Conservation (phyloP, 2,888 invertebrate genomes). For the Drosophila bunnanda region DNA sequence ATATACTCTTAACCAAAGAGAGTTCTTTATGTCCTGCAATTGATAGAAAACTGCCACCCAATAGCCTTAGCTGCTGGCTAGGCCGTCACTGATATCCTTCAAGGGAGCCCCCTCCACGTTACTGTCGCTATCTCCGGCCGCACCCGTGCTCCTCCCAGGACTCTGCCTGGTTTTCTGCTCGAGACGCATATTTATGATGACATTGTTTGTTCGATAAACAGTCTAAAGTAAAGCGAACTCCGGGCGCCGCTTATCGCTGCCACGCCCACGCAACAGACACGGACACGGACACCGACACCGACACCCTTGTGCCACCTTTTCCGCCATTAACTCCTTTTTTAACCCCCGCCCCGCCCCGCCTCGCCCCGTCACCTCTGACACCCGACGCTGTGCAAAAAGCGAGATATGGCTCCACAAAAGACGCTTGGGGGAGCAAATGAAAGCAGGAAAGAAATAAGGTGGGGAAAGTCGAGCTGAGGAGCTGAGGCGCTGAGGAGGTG, state of each 20-base stretch:
- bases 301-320: slow-evolving; percentile 5
- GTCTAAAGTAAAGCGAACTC: slow-evolving; percentile 63
- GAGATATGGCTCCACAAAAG: slow-evolving; percentile 25
- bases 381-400: slow-evolving; percentile 12
- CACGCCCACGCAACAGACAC: slow-evolving; percentile 52
- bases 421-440: slow-evolving; percentile 7
- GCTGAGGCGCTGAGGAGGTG: too few relatives aligned
- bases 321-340: slow-evolving; percentile 19
- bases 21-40: background rate
- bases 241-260: slow-evolving; percentile 37
- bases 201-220: slow-evolving; percentile 81
- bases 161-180: slow-evolving; percentile 15
- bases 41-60: background rate
- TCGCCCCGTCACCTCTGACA: background rate
- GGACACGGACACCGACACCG: slow-evolving; percentile 13
- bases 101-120: background rate
- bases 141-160: slow-evolving; percentile 9
- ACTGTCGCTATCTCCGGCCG: slow-evolving; percentile 21
- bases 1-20: background rate
- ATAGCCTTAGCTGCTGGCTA: background rate
- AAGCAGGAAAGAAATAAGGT: background rate
- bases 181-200: slow-evolving; percentile 79
- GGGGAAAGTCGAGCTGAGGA: background rate
- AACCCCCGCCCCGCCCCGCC: slow-evolving; percentile 6
- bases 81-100: background rate